Evolutionary conservation across 2,797 vertebrate genomes (phyloP), one percentile per base, ranked within the genome.

Genomic region (Platyrinchus mystaceus): DNA sequence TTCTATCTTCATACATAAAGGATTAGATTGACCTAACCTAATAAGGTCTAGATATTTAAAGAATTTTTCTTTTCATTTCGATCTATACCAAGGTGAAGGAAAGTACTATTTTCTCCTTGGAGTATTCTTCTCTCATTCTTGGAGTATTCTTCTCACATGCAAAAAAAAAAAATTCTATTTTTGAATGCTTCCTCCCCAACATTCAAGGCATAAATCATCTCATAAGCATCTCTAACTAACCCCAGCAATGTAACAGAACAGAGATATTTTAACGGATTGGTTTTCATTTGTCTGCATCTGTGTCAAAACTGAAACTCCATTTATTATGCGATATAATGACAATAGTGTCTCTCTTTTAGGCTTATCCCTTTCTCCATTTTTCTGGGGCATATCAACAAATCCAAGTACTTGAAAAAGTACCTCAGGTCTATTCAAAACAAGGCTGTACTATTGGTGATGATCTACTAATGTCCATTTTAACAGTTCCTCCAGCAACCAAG

Each of bases 1-100:
- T 63, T 95, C 41, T 89, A 69, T 82, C 49, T 92, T 96, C 79
- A 89, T 93, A 75, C 49, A 94, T 93, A 93, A 95, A 96, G 67
- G 60, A 91, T 93, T 94, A 95, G 36, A 39, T 64, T 83, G 84
- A 89, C 89, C 41, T 82, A 46, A n/a, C n/a, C n/a, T n/a, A n/a
- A n/a, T n/a, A n/a, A n/a, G 47, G 52, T 90, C 90, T 91, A 97
- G 26, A 49, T 76, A 70, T 96, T 92, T 53, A 50, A 94, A 92
- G 49, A 93, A 52, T 62, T 93, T 64, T n/a, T 41, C 88, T 90
- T 95, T 94, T 39, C 53, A 59, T 90, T 94, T 73, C 95, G 93
- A 94, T 73, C 60, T 95, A 77, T 67, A 79, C 13, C n/a, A 95
- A 58, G 14, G 53, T 73, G 71, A 95, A 95, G 90, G 82, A 60